Evolutionary conservation across 2,797 vertebrate genomes (phyloP), one percentile per base, ranked within the genome.

Genomic region (Hybognathus amarus): DNA sequence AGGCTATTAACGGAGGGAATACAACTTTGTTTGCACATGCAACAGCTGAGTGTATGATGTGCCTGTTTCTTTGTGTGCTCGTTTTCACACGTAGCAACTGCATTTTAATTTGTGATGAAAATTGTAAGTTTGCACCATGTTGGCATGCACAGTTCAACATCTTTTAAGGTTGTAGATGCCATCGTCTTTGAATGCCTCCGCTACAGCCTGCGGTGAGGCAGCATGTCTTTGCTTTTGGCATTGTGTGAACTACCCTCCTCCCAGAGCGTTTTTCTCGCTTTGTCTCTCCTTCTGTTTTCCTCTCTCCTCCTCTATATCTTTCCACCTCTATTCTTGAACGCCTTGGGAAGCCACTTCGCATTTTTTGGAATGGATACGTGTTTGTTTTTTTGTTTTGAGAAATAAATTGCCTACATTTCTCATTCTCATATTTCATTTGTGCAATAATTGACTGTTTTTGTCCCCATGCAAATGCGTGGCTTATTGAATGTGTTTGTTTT

Each of bases 381-480:
- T 82, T 77, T 54, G 73, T 82, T 73, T 30, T 59, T 78, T 64
- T 86, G 76, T 59, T 83, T 79, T 68, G 70, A 75, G 22, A 15
- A 61, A 66, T 47, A 76, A 80, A 75, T 75, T 77, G 75, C 52
- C 63, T 45, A 66, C 71, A 59, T 79, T 86, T 78, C 50, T 61
- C 56, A 27, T 77, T 79, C 75, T 52, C 79, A 50, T 78, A 52
- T 80, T 75, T 83, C 73, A 76, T 82, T 86, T 85, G 64, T 64
- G 33, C 54, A 83, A 42, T 85, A 85, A 77, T 67, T 85, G 54
- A 77, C 47, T 77, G 13, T 83, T 82, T 77, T 56, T 63, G 27
- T 77, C 18, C 33, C 7, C 27, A 47, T 78, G 83, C 79, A 50
- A 74, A 86, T 82, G 42, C 9, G 2, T 47, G 15, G 24, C 1